Conservation (phyloP, 2,888 invertebrate genomes). For the Folsomia manolachei region DNA sequence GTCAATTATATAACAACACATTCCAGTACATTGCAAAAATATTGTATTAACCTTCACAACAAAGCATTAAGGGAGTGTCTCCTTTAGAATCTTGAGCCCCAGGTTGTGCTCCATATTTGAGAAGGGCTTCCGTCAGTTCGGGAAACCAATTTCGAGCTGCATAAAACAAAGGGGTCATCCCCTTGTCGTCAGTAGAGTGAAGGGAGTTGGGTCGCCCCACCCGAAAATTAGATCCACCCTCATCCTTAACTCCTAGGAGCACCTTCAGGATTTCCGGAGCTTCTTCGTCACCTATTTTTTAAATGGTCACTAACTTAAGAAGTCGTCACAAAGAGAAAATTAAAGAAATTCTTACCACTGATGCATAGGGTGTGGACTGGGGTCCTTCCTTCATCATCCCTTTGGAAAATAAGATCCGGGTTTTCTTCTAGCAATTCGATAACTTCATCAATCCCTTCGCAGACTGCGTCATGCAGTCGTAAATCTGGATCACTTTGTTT, state of each 20-base stretch:
- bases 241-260: constrained; percentile 15
- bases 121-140: constrained; percentile 19
- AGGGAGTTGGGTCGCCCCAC: constrained; percentile 18
- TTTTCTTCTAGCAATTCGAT: constrained; percentile 16
- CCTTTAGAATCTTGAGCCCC: constrained; percentile 17
- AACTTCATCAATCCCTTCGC: constrained; percentile 30
- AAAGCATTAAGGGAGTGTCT: constrained; percentile 22
- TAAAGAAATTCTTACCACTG: constrained; percentile 15
- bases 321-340: background rate
- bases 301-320: too few species aligned
- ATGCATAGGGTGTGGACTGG: constrained; percentile 29
- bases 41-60: constrained; percentile 14
- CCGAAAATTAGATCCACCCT: background rate
- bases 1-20: background rate
- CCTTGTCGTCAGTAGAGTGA: constrained; percentile 1
- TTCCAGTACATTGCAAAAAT: background rate
- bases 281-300: constrained; percentile 31
- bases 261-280: constrained; percentile 24
- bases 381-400: constrained; percentile 26
- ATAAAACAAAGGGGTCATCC: constrained; percentile 23
- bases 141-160: constrained; percentile 26
- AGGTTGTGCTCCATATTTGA: constrained; percentile 22
- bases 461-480: constrained; percentile 28
- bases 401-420: constrained; percentile 23
- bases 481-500: background rate